These are phyloP conservation scores for Rhabdomys dilectus DNA, from an alignment of 2,113 vertebrate genomes.

Conservation along the genomic window DNA sequence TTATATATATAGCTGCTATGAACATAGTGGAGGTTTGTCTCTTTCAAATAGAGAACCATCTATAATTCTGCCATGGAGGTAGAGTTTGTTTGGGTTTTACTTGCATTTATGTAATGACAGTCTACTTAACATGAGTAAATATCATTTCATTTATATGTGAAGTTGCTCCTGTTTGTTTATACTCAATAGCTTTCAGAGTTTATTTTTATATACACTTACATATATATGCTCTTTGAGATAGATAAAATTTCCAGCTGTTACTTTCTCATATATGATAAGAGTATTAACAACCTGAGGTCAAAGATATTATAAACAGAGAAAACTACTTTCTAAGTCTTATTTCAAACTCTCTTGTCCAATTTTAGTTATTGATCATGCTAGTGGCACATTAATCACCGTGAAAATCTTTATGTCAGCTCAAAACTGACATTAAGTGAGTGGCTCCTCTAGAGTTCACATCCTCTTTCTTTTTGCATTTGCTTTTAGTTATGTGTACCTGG, in stretches of 20 bases:
- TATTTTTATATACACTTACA: not conserved
- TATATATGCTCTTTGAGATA: not conserved
- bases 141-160: not conserved
- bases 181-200: not conserved
- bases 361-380: not conserved
- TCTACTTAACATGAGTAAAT: not conserved
- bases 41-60: not conserved
- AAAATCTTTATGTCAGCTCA: not conserved
- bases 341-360: not conserved
- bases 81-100: not conserved
- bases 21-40: no score
- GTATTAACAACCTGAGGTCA: not conserved
- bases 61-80: not conserved
- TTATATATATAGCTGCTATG: no score
- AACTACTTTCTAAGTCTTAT: no score
- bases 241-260: not conserved
- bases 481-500: not conserved
- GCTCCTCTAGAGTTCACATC: not conserved
- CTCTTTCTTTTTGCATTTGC: not conserved
- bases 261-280: not conserved
- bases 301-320: not conserved
- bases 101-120: not conserved
- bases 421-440: not conserved
- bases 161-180: not conserved
- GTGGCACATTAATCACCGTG: not conserved